Conservation (phyloP, 1,140 invertebrate genomes). For the Amyelois transitella region DNA sequence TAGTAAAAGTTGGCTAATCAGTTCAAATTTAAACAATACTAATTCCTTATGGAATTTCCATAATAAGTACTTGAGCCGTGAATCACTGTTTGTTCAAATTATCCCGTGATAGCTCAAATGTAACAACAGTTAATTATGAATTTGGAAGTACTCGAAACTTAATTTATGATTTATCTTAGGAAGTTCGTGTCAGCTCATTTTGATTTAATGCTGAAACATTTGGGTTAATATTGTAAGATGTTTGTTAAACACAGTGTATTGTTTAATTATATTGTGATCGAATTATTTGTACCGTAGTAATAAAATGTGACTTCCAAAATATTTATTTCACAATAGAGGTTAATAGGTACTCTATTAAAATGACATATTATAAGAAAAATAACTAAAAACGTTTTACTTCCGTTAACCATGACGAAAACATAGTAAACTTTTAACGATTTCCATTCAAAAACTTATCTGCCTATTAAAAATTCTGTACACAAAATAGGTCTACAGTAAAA, state of each 20-base stretch:
- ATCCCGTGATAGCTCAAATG: slow-evolving; percentile 24
- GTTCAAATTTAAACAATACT: slow-evolving; percentile 20
- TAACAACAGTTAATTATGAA: slow-evolving; percentile 22
- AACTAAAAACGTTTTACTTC: too few relatives aligned
- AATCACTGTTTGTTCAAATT: slow-evolving; percentile 24
- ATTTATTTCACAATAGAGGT: too few relatives aligned
- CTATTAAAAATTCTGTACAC: not conserved
- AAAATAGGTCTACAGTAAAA: not conserved
- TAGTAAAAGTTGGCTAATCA: slow-evolving; percentile 18
- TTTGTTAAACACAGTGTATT: not conserved
- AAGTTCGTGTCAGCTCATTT: not conserved
- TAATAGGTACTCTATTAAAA: too few relatives aligned
- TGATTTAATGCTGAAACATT: not conserved
- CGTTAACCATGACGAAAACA: too few relatives aligned
- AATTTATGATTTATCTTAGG: slow-evolving; percentile 3
- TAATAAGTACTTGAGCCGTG: slow-evolving; percentile 8
- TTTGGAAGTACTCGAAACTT: not conserved
- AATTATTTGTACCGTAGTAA: too few relatives aligned
- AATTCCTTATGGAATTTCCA: slow-evolving; percentile 11
- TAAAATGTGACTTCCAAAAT: too few relatives aligned
- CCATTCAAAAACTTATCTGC: not conserved
- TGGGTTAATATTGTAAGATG: not conserved
- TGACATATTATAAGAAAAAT: too few relatives aligned
- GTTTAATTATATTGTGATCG: not conserved
- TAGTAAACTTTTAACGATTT: not conserved